Evolutionary conservation across 2,113 vertebrate species (phyloP), one percentile per base, ranked within the genome.

Genomic region (Cinclus mexicanus): DNA sequence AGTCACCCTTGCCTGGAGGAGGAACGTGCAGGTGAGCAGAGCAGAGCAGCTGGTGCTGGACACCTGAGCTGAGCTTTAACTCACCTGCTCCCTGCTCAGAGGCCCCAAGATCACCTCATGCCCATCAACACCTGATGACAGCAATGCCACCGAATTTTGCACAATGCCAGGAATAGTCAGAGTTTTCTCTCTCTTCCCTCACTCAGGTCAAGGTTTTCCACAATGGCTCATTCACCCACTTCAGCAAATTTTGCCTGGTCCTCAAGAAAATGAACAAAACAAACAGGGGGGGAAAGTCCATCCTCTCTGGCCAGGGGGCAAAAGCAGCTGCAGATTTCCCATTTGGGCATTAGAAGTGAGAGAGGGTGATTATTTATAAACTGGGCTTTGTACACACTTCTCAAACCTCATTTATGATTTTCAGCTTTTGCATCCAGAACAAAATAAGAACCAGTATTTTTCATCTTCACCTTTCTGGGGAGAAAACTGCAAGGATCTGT

Each of bases 111-210:
- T 8, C 47, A 8, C 39, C 12, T 41, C 41, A 5, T 20, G 24
- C 8, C 35, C 57, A 26, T 10, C 46, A 21, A 8, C 26, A 31
- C 25, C 29, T 1, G 7, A 4, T 2, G 12, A 18, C 4, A 5
- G 4, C 19, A n/a, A 4, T 2, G 14, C 26, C n/a, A 15, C 42
- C 16, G 28, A 41, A 11, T 6, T 39, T 6, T 59, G 13, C 33
- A 46, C 28, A 4, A 1, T 0, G 0, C 18, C 41, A 80, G 18
- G n/a, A 60, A 3, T 0, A 28, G 15, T 3, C 53, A 9, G 23
- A 5, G 26, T 31, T 83, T 44, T 47, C 4, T 11, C 24, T 49
- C 6, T 13, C 10, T 35, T 42, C 7, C 17, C 31, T 9, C 25
- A 1, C 22, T 35, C 11, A 4, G 12, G 16, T 17, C 44, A 26